Conservation (phyloP, 2,113 vertebrate genomes). For the Channa maculata region DNA sequence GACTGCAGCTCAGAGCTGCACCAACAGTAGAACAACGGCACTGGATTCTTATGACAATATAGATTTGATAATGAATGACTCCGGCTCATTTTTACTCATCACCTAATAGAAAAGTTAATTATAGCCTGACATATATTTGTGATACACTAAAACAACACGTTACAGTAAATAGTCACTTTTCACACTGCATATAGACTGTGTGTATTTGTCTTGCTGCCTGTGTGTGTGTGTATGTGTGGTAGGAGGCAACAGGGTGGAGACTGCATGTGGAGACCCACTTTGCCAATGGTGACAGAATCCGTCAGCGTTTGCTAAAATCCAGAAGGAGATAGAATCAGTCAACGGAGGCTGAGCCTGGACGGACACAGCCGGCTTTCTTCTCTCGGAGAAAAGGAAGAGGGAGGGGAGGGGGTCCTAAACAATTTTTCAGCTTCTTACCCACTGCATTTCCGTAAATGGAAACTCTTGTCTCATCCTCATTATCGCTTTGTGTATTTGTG, state of each 20-base stretch:
- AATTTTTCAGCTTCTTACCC: conserved; percentile 19
- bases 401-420: neutral
- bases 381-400: neutral
- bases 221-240: conserved; percentile 25
- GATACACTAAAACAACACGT: neutral
- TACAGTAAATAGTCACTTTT: neutral
- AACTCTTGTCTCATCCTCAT: conserved; percentile 9
- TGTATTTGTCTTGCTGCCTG: conserved; percentile 9
- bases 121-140: neutral
- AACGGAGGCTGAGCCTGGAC: conserved; percentile 13
- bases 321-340: conserved; percentile 62
- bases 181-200: conserved; percentile 2
- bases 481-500: conserved; percentile 8
- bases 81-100: neutral
- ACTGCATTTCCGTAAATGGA: conserved; percentile 12
- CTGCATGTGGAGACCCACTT: conserved; percentile 59
- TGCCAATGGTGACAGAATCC: conserved; percentile 59
- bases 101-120: neutral
- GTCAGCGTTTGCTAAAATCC: conserved; percentile 46
- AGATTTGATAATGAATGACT: no score
- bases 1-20: no score
- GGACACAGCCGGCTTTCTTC: conserved; percentile 12
- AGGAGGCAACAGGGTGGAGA: conserved; percentile 17
- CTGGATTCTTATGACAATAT: no score
- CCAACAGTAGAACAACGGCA: no score